Conservation (phyloP, 2,113 vertebrate genomes). For the Mesoclemmys tuberculata region DNA sequence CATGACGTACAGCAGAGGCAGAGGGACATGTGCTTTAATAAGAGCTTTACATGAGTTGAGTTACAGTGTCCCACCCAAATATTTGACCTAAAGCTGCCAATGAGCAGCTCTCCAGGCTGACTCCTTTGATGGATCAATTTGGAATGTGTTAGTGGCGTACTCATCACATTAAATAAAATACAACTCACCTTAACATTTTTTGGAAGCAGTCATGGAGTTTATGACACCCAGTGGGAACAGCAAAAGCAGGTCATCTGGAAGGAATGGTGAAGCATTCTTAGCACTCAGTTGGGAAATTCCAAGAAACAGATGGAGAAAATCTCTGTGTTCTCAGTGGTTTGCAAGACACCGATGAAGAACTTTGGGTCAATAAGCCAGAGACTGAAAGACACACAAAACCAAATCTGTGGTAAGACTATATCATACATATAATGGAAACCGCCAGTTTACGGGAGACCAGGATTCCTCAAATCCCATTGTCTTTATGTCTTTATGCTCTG, state of each 20-base stretch:
- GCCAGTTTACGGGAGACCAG: not conserved
- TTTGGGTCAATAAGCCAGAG: conserved; percentile 66
- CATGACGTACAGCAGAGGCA: conserved; percentile 27
- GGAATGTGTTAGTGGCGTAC: conserved; percentile 66
- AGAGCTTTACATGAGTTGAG: conserved; percentile 32
- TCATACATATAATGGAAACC: not conserved
- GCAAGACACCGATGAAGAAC: conserved; percentile 60
- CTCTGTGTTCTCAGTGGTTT: conserved; percentile 62
- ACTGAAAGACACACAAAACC: conserved; percentile 57
- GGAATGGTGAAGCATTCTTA: conserved; percentile 64
- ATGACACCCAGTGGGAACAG: conserved; percentile 68
- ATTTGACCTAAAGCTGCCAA: conserved; percentile 63
- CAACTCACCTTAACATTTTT: conserved; percentile 62
- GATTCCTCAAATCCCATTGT: not conserved
- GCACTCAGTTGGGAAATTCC: conserved; percentile 68
- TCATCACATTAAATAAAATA: conserved; percentile 70
- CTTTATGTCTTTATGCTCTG: not conserved
- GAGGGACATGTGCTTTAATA: conserved; percentile 27
- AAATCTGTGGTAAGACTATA: not conserved
- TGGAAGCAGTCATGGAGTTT: conserved; percentile 73
- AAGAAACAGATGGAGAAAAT: conserved; percentile 72
- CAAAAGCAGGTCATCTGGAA: conserved; percentile 71
- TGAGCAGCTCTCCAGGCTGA: conserved; percentile 44
- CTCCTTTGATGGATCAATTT: conserved; percentile 64
- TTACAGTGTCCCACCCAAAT: conserved; percentile 50